Conservation (phyloP, 2,113 vertebrate species). For the Pituophis catenifer region DNA sequence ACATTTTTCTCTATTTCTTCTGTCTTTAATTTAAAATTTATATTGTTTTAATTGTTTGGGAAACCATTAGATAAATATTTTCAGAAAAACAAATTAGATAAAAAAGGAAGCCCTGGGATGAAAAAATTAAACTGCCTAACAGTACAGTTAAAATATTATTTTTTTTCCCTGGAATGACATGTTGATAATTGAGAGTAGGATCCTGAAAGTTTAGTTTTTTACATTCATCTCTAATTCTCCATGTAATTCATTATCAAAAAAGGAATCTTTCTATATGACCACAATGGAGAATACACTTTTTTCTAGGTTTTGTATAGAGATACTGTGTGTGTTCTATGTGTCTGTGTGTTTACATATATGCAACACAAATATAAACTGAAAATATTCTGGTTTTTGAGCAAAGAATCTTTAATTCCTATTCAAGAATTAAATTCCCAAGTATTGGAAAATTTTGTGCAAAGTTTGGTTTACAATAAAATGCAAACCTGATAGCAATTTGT, state of each 20-base stretch:
- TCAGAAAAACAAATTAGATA: too few species aligned
- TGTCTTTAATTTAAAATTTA: background rate
- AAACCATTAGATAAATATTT: too few species aligned
- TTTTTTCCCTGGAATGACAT: background rate
- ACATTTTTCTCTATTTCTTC: background rate
- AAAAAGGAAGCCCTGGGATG: background rate
- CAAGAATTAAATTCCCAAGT: background rate
- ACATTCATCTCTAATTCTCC: background rate
- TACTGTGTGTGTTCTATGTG: background rate
- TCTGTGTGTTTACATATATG: background rate
- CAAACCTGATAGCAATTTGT: background rate
- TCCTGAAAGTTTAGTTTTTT: background rate
- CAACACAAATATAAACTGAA: background rate
- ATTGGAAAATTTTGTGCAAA: background rate
- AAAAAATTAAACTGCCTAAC: background rate
- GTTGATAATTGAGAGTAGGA: background rate
- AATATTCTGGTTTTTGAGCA: background rate
- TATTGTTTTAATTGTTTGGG: background rate
- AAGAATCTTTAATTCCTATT: background rate
- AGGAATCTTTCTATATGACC: background rate
- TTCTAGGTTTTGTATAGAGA: background rate
- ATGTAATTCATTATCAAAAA: background rate
- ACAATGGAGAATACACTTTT: background rate
- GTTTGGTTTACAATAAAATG: background rate
- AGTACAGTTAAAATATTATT: background rate